Base-by-base conservation (phyloP, 2,888 invertebrate species). In the Chrysotoxum bicinctum region DNA sequence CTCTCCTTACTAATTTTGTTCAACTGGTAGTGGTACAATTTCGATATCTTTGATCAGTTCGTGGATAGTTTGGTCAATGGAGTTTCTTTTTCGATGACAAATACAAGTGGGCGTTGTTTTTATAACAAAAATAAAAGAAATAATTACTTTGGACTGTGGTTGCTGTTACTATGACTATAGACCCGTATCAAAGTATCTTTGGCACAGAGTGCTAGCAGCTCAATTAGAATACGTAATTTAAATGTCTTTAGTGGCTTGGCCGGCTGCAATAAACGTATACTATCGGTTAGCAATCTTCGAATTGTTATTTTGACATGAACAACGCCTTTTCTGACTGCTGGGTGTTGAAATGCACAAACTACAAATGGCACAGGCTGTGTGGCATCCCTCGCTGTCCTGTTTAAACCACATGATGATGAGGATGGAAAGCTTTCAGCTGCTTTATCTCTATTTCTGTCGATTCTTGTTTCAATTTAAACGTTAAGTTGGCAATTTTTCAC, bases 191-290 rank as follows among this genome's bases (percentile, higher is more conserved):
- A 60, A 37, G 3, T 26, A 60, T 50, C 58, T 40, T 40, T 50
- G 62, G 40, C 62, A 74, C 21, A 62, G n/a, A 43, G 62, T 64
- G 62, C 43, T 19, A 37, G 62, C 52, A 62, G 62, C 73, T 62
- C 73, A 73, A 73, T 73, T 62, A 62, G 60, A 73, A 73, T 62
- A 73, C 56, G 58, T 56, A 48, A 48, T 70, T 32, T 45, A 21
- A 45, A 58, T 35, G 35, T 23, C 12, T 32, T 23, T 16, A 16
- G 21, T 14, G 12, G 21, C 43, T 43, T 14, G 12, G 21, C 43
- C 26, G 6, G 16, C 10, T 23, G n/a, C 40, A 21, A 2, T 14
- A 50, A 50, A 23, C 21, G 23, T 16, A 21, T 4, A 9, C 8
- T 9, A 60, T 60, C 60, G 37, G 60, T 14, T 10, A n/a, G 23